Evolutionary conservation across 2,888 invertebrate species (phyloP), one percentile per base, ranked within the genome.

Genomic region (Ectemnius continuus): DNA sequence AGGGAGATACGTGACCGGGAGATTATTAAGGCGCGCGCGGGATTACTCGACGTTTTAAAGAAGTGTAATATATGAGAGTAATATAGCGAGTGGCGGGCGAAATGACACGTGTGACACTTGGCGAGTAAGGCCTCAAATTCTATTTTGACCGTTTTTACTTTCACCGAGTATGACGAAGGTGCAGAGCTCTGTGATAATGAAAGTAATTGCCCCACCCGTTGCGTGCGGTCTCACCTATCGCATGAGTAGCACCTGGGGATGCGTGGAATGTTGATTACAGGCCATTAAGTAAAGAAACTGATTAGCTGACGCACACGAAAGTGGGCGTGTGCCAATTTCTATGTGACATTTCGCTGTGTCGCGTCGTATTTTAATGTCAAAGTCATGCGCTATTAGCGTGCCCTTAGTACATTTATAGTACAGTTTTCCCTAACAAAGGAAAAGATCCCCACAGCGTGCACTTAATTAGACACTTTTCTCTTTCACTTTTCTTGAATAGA

Each of bases 231-330:
- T 36, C 58, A 56, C 56, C 60, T 59, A 58, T 62, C 20, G 16
- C 58, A 16, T 62, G 61, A 20, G 36, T 36, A 64, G 47, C 47
- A 36, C 59, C 46, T 36, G 36, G 14, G 60, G 45, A 66, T 8
- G 23, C 58, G 46, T 56, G 71, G 64, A 61, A 64, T 65, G 64
- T 68, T 78, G 65, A 78, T 78, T 70, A 70, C 16, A n/a, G 13
- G 18, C 20, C 26, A 60, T 61, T 56, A 20, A 8, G 13, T 36
- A 8, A 73, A 69, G 68, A 73, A 70, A 77, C 48, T 61, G 61
- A 67, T 69, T 67, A 69, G 57, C 36, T 23, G 8, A 36, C 36
- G 14, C n/a, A 11, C 26, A 8, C 28, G 11, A 67, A 57, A 57
- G 56, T 47, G 46, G 58, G 59, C 65, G 57, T 61, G 52, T 46